phyloP scores from a whole-genome alignment of 1,140 invertebrate genomes.

The Macrotrachela quadricornifera region DNA sequence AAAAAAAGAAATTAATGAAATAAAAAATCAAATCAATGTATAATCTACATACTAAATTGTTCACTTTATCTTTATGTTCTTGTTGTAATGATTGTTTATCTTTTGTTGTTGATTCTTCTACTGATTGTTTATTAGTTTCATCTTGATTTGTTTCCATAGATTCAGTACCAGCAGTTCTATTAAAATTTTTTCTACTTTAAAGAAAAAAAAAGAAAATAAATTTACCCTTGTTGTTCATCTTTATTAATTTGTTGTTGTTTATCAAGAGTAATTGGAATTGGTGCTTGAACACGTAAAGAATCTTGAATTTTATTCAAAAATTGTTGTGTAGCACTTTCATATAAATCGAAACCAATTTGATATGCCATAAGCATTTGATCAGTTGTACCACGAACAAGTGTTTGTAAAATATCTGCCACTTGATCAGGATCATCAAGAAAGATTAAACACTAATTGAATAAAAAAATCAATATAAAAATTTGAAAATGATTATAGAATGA shows the following conservation, averaged over 20 bases:
- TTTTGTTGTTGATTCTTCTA: neutral
- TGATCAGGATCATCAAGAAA: slow-evolving; percentile 71
- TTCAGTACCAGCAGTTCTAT: slow-evolving; percentile 17
- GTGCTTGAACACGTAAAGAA: neutral
- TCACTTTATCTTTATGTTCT: neutral
- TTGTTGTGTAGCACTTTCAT: slow-evolving; percentile 94
- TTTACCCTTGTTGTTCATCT: no score
- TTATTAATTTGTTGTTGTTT: neutral
- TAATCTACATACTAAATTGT: no score
- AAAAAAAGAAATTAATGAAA: no score
- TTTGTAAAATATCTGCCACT: slow-evolving; percentile 60
- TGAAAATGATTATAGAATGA: no score
- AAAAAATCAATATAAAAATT: neutral
- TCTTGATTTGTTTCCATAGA: slow-evolving; percentile 34
- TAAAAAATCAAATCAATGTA: neutral
- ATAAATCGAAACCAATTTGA: slow-evolving; percentile 95
- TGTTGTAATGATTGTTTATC: neutral
- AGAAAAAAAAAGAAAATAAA: no score
- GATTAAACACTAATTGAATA: slow-evolving; percentile 50
- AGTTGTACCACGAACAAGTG: slow-evolving; percentile 47
- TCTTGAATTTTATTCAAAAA: slow-evolving; percentile 33
- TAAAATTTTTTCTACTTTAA: no score
- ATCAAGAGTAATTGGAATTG: neutral
- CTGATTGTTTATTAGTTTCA: neutral
- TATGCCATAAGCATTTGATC: slow-evolving; percentile 77